Conservation (phyloP, 2,888 invertebrate genomes). For the Tupiocoris notatus region DNA sequence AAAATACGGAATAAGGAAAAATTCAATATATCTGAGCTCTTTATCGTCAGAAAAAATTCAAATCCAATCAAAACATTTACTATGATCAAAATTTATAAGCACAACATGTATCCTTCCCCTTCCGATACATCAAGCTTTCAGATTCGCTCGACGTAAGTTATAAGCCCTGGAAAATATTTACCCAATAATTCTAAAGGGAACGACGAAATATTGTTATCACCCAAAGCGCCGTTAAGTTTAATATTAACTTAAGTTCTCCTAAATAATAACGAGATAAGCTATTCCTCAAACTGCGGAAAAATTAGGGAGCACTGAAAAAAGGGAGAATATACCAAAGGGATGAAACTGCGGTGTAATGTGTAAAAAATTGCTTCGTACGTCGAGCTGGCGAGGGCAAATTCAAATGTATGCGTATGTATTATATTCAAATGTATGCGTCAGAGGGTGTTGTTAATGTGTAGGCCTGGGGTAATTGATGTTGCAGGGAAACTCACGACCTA, state of each 20-base stretch:
- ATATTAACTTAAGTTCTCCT: background rate
- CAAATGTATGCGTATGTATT: constrained; percentile 1
- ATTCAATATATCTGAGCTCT: no score
- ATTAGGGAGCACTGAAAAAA: background rate
- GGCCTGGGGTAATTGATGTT: constrained; percentile 5
- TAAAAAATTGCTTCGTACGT: constrained; percentile 20
- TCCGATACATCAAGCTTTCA: no score
- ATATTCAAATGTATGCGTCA: constrained; percentile 8
- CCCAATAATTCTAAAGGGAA: background rate
- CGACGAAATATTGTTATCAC: background rate
- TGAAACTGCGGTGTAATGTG: constrained; percentile 19
- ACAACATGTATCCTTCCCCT: no score
- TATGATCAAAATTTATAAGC: no score
- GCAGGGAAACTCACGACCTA: background rate
- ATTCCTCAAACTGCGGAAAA: background rate
- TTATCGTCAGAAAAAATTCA: no score
- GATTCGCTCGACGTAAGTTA: background rate
- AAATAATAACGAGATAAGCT: background rate
- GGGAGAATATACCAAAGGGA: constrained; percentile 10
- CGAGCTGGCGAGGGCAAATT: background rate
- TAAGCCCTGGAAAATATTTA: background rate
- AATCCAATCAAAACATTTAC: no score
- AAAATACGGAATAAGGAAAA: no score
- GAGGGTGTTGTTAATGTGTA: constrained; percentile 23
- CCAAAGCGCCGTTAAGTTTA: background rate